A percentile compares a stretch with the other conserved stretches of the same genome.
Evolutionary conservation across 2,797 vertebrate species (phyloP).

Genomic region (Cuculus canorus): DNA sequence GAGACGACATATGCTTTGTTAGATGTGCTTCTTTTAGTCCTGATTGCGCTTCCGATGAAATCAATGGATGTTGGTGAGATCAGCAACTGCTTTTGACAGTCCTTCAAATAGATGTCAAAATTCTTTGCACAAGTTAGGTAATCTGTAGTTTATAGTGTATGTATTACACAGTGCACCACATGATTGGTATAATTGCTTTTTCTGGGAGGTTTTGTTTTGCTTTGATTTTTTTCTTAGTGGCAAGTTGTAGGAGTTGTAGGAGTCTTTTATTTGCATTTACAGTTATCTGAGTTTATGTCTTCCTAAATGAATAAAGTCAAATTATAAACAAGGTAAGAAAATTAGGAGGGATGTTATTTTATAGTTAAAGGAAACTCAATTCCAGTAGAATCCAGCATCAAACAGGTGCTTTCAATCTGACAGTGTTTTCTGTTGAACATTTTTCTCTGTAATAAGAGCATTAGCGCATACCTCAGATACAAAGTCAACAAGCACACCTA

Average conservation of each 20-base stretch:
- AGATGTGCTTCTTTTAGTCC: neutral
- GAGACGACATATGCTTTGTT: neutral
- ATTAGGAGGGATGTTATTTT: constrained; percentile 81
- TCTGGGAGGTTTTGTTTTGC: constrained; percentile 81
- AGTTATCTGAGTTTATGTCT: constrained; percentile 4
- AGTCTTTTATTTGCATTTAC: constrained; percentile 47
- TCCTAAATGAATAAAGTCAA: constrained; percentile 71
- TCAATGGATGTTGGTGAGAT: neutral
- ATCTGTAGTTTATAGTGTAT: neutral
- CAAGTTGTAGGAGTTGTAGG: constrained; percentile 80
- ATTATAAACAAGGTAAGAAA: constrained; percentile 80
- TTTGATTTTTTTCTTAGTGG: constrained; percentile 79
- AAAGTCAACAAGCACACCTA: neutral
- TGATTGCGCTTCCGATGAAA: neutral
- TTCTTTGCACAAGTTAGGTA: neutral
- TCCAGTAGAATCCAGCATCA: neutral
- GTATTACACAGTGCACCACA: constrained; percentile 52
- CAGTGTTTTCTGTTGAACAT: neutral
- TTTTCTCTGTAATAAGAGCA: neutral
- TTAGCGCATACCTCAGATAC: neutral
- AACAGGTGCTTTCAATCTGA: neutral
- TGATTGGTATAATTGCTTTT: constrained; percentile 83
- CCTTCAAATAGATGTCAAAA: neutral
- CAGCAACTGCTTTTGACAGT: neutral
- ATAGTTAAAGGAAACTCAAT: neutral